Evolutionary conservation across 2,797 vertebrate genomes (phyloP).

Genomic region (Margarornis squamiger): DNA sequence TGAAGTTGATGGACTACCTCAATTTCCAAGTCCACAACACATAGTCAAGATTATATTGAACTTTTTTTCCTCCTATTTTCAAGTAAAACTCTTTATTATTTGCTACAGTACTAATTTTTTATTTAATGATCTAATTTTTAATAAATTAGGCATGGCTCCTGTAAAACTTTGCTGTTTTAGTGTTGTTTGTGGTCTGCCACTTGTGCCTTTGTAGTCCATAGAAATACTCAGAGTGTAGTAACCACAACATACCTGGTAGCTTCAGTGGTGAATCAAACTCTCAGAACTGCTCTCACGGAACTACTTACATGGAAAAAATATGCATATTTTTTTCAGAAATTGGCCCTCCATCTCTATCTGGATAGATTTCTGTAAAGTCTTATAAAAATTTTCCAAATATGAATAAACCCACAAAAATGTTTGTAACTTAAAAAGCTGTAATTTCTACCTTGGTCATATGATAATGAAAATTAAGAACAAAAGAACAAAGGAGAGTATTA

Average conservation of each 20-base stretch:
- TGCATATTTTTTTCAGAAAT: neutral
- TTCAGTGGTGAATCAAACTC: neutral
- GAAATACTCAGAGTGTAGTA: neutral
- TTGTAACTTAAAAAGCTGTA: neutral
- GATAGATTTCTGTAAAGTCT: neutral
- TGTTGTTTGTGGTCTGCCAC: neutral
- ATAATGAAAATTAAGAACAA: slow-evolving; percentile 23
- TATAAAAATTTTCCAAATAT: neutral
- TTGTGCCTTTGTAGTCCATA: neutral
- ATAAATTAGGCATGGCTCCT: neutral
- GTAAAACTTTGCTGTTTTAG: neutral
- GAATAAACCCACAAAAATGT: slow-evolving; percentile 27
- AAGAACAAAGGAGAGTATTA: neutral
- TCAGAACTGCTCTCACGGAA: neutral
- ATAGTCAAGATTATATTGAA: neutral
- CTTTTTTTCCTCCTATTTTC: neutral
- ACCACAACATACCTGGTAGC: neutral
- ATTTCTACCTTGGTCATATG: slow-evolving; percentile 17
- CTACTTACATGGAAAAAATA: neutral
- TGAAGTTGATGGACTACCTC: neutral
- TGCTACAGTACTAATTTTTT: neutral
- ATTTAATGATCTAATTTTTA: neutral
- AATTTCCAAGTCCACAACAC: neutral
- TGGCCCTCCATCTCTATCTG: neutral
- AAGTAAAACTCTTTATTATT: neutral